Conservation (phyloP, 2,113 vertebrate species). For the Sturnus vulgaris region DNA sequence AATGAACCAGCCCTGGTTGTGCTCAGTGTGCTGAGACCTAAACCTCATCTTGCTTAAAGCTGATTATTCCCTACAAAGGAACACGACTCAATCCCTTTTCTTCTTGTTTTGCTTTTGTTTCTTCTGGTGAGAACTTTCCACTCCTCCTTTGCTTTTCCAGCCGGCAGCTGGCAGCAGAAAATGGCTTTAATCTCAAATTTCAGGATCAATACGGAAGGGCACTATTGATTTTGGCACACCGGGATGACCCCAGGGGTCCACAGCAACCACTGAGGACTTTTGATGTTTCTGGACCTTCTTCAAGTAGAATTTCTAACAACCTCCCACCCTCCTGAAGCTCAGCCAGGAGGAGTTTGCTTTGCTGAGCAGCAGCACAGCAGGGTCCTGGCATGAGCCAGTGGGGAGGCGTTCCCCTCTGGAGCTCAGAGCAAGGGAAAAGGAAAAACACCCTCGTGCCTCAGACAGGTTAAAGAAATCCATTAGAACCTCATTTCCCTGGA, state of each 20-base stretch:
- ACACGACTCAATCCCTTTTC: constrained; percentile 6
- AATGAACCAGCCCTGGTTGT: constrained; percentile 30
- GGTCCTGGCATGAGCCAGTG: neutral
- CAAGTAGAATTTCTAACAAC: constrained; percentile 25
- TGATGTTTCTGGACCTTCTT: constrained; percentile 44
- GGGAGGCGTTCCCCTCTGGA: neutral
- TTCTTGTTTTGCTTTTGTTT: neutral
- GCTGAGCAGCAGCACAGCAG: neutral
- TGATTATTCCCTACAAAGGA: constrained; percentile 19
- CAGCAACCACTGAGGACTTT: constrained; percentile 11
- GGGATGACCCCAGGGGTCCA: neutral
- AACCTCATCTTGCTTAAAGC: constrained; percentile 33
- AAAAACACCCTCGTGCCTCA: neutral
- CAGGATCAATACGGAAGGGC: constrained; percentile 13
- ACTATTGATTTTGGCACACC: constrained; percentile 50
- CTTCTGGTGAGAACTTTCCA: neutral
- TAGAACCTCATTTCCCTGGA: neutral
- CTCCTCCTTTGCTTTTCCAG: neutral
- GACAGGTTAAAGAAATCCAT: neutral
- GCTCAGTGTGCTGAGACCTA: constrained; percentile 11
- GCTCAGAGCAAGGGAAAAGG: neutral
- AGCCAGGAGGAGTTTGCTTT: neutral
- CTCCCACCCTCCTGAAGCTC: neutral
- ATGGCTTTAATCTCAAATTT: constrained; percentile 56
- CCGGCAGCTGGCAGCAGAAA: neutral